phyloP scores from a whole-genome alignment of 2,888 invertebrate species.

The Drosophila pegasa region DNA sequence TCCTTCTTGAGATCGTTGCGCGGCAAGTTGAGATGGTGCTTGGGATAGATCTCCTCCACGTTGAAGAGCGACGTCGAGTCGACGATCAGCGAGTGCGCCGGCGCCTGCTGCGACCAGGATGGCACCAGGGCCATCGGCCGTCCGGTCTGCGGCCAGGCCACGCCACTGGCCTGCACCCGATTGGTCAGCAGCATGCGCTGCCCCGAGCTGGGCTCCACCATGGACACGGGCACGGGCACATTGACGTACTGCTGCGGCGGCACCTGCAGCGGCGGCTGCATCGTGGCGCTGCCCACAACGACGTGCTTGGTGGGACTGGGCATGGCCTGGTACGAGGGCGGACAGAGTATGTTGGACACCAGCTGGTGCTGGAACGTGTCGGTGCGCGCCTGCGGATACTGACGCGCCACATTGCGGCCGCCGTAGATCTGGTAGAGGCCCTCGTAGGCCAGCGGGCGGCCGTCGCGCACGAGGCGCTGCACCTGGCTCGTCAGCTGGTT shows the following conservation, averaged over 20 bases:
- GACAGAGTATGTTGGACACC: slow-evolving; percentile 97
- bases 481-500: slow-evolving; percentile 93
- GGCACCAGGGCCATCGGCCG: slow-evolving; percentile 93
- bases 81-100: slow-evolving; percentile 90
- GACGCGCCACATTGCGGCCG: slow-evolving; percentile 88
- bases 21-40: slow-evolving; percentile 88
- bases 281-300: slow-evolving; percentile 86
- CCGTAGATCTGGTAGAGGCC: slow-evolving; percentile 89
- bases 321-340: slow-evolving; percentile 95
- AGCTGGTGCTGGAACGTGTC: slow-evolving; percentile 96
- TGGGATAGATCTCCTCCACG: slow-evolving; percentile 86
- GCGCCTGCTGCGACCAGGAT: slow-evolving; percentile 92
- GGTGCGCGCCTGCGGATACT: slow-evolving; percentile 88
- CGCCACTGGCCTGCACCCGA: slow-evolving; percentile 85
- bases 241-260: slow-evolving; percentile 94
- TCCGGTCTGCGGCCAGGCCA: slow-evolving; percentile 85
- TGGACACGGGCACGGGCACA: slow-evolving; percentile 91
- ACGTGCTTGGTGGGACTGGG: slow-evolving; percentile 87
- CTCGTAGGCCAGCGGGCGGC: slow-evolving; percentile 90
- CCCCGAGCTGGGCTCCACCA: slow-evolving; percentile 94
- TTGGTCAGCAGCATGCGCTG: slow-evolving; percentile 91
- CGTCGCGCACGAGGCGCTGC: slow-evolving; percentile 89
- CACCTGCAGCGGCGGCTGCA: slow-evolving; percentile 85
- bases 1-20: slow-evolving; percentile 87
- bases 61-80: slow-evolving; percentile 91